These are phyloP conservation scores for Channallabes apus DNA, from an alignment of 2,797 vertebrate genomes.

Conservation along the genomic window DNA sequence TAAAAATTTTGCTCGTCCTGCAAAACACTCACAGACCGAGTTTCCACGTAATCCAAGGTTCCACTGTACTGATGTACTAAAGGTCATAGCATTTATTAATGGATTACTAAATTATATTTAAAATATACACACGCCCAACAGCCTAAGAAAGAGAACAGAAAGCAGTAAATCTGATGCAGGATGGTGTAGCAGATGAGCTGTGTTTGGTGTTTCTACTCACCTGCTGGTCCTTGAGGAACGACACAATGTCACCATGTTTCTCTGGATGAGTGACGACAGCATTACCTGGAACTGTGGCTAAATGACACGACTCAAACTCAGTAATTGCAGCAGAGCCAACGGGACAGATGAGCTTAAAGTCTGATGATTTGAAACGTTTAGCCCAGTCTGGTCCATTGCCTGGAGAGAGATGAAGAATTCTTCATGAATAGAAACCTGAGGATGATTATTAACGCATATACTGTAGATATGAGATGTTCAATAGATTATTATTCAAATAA, in stretches of 20 bases:
- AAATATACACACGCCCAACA: background rate
- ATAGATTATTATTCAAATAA: too few relatives aligned
- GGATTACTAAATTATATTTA: background rate
- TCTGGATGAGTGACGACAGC: constrained; percentile 84
- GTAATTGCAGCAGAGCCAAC: constrained; percentile 56
- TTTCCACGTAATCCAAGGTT: too few relatives aligned
- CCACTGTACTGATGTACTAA: background rate
- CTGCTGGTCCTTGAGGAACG: constrained; percentile 76
- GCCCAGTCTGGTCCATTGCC: constrained; percentile 62
- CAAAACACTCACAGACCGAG: too few relatives aligned
- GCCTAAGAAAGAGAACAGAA: background rate
- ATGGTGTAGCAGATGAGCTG: background rate
- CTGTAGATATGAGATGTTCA: too few relatives aligned
- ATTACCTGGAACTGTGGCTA: constrained; percentile 81
- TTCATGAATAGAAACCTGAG: background rate
- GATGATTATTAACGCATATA: too few relatives aligned
- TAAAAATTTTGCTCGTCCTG: too few relatives aligned
- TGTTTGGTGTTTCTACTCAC: constrained; percentile 63
- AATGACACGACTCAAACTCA: constrained; percentile 70
- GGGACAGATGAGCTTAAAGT: constrained; percentile 82
- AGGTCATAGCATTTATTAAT: background rate
- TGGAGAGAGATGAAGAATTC: constrained; percentile 35
- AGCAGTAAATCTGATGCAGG: background rate
- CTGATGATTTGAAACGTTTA: background rate
- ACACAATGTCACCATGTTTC: constrained; percentile 59